Base-by-base conservation (phyloP, 2,888 invertebrate genomes). In the Metallyticus violacea region DNA sequence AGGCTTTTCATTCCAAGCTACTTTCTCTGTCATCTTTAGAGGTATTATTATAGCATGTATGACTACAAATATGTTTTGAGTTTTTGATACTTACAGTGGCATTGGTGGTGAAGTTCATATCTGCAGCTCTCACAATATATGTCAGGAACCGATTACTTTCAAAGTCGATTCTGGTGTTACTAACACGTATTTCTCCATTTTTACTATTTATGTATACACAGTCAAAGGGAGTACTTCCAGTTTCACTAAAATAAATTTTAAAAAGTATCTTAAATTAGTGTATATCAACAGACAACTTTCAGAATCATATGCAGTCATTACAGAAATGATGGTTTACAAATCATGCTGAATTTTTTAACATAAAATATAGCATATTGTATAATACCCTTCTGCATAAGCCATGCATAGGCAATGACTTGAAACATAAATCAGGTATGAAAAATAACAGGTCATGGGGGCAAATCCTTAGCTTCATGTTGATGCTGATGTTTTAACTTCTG, bases 41-140 rank as follows among this genome's bases (percentile, higher is more conserved):
- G 15, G 9, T 9, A 2, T 9, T 62, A 5, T 62, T 15, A 6
- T 6, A 62, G 15, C 4, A 15, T 15, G 7, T 40, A 30, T 40
- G 40, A 7, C 9, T 40, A 2, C 9, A 7, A 40, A 9, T 62
- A 22, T 62, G 6, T 1, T 62, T n/a, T n/a, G n/a, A n/a, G n/a
- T n/a, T n/a, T n/a, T n/a, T n/a, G n/a, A n/a, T 62, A 62, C 40
- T 62, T 82, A 81, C 82, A 26, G 15, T 62, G 6, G 27, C 83
- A 6, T 62, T 6, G 6, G 83, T 86, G 1, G 91, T 89, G 89
- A 90, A 91, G 87, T 91, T 90, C 79, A 90, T 89, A 90, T 95
- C 95, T 62, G 92, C 93, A 77, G 94, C 94, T 1, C 91, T 91
- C 7, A 95, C 92, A 0, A 91, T 93, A 90, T 94, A 95, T 90